Percentiles rank a stretch among this genome's conserved stretches.
Evolutionary conservation across 2,113 vertebrate species (phyloP).

Genomic region (Syngnathus typhle): DNA sequence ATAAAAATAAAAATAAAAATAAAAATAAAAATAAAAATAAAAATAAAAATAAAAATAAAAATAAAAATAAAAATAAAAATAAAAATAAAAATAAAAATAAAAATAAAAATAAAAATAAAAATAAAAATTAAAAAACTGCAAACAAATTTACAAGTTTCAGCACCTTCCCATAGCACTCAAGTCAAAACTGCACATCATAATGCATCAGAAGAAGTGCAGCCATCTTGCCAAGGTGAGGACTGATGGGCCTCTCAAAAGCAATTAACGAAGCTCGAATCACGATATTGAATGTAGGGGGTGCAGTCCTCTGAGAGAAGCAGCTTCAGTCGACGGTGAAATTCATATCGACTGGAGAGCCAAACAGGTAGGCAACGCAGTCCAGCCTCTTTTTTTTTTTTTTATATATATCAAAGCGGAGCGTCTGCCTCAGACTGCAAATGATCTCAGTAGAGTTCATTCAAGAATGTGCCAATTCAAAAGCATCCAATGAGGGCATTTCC

Average conservation of each 20-base stretch:
- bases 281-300: conserved; percentile 63
- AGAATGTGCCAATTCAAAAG: conserved; percentile 25
- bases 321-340: conserved; percentile 70
- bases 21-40: too few species aligned
- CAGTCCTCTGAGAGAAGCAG: conserved; percentile 62
- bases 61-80: too few species aligned
- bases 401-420: conserved; percentile 32
- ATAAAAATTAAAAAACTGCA: too few species aligned
- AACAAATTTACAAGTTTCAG: conserved; percentile 19
- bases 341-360: conserved; percentile 65
- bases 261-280: conserved; percentile 63
- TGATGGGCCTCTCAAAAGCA: conserved; percentile 62
- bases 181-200: conserved; percentile 42
- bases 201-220: conserved; percentile 51
- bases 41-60: too few species aligned
- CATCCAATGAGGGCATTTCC: conserved; percentile 1
- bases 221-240: conserved; percentile 53
- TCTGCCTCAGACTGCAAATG: conserved; percentile 26
- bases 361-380: conserved; percentile 60
- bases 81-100: too few species aligned
- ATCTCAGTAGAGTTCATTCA: conserved; percentile 32
- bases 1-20: too few species aligned
- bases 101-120: too few species aligned
- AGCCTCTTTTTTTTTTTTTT: conserved; percentile 41
- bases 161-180: conserved; percentile 31